Evolutionary conservation across 2,888 invertebrate genomes (phyloP), one percentile per base, ranked within the genome.

Genomic region (Cenopis cana): DNA sequence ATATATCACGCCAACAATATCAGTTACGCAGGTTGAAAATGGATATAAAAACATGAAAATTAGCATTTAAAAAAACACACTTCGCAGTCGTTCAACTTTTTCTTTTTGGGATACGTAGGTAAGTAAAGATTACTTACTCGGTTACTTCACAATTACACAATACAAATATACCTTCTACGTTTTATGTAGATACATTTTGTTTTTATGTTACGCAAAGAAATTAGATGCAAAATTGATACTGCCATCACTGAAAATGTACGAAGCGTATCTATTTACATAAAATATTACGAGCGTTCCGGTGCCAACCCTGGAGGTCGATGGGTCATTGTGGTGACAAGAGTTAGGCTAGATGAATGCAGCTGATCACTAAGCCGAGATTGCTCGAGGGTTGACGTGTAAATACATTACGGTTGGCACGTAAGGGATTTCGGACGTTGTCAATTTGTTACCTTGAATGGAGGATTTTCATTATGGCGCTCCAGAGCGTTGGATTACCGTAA

Each of bases 341-440:
- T 89, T 87, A 87, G 86, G 85, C 85, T 82, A 86, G 90, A 91
- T 87, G 85, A 87, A 91, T 91, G 88, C 78, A 82, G 79, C 75
- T 79, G 85, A 86, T 86, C 80, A 74, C 81, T 83, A 77, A 82
- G 81, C 85, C 76, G 86, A 64, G 64, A 90, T 88, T 85, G 76
- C 79, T 74, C 73, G 79, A 80, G 82, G 83, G 84, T 82, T 87
- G 86, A 88, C 86, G 81, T 82, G 83, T 83, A 81, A 86, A 87
- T 89, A 80, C 77, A 72, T 78, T 76, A 76, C 59, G 67, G 71
- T 55, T 67, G 71, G 55, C 59, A 64, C 68, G 64, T 59, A 61
- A 64, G 66, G 71, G 66, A 66, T 61, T 71, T 71, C 29, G 55
- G 61, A 60, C 66, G 66, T 56, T 55, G 55, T 38, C 67, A 61